Evolutionary conservation across 2,113 vertebrate genomes (phyloP), one percentile per base, ranked within the genome.

Genomic region (Orthochromis indermauri): DNA sequence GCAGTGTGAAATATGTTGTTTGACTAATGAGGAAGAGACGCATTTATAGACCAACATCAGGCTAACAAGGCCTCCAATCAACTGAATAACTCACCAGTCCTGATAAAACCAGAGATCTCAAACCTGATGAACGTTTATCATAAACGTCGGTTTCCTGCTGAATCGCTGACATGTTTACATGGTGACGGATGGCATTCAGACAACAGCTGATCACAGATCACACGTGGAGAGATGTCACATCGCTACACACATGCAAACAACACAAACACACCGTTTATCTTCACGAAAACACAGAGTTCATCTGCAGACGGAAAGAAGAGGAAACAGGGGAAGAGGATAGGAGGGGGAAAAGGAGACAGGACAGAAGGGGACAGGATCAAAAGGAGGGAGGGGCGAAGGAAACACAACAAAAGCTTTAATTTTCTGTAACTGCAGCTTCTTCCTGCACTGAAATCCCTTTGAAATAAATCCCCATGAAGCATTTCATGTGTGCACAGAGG

Each of bases 361-460:
- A 24, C 13, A 14, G n/a, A 26, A 26, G 40, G 26, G 21, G 10
- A 45, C 4, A 2, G 11, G 12, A 68, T 17, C 8, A 3, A 19
- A 45, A 47, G 4, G 9, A 28, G n/a, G n/a, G 26, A 10, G 14
- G 6, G 24, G 1, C 0, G 28, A 84, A 54, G 10, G 3, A 54
- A 19, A 28, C 42, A 2, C 10, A 12, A 7, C 13, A 16, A 19
- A 82, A 80, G 49, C n/a, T 10, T 33, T 14, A 24, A 31, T 17
- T 33, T 26, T 53, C 13, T 85, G 26, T n/a, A 17, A 0, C 26
- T 49, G 42, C 40, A 53, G 73, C 76, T 26, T 66, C 61, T 57
- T 86, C 61, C 83, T 83, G 73, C 28, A 28, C 66, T 28, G 37
- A 71, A 82, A 89, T 83, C 88, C 88, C 80, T 81, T 89, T 85